Percentiles rank a stretch among this genome's conserved stretches.
Conservation (phyloP, 2,797 vertebrate genomes). For the Rallus crepitans region DNA sequence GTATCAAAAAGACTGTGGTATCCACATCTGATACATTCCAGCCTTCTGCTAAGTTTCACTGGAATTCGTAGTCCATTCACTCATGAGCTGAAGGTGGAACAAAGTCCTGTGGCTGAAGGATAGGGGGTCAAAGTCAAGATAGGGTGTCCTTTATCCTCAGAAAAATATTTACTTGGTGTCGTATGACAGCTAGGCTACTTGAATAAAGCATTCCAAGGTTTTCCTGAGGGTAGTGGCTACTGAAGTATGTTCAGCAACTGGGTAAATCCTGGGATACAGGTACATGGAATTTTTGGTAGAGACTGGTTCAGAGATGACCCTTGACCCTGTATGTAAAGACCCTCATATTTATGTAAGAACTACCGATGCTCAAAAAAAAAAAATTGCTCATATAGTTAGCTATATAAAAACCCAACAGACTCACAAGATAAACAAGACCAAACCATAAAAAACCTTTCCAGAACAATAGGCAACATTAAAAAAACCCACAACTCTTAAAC, state of each 20-base stretch:
- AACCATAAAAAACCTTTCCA: not conserved
- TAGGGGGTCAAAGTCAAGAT: slow-evolving; percentile 13
- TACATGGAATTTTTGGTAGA: not conserved
- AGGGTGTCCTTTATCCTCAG: not conserved
- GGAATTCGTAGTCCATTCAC: not conserved
- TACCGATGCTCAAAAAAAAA: not conserved
- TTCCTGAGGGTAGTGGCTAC: not conserved
- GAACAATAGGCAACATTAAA: not conserved
- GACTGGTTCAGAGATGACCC: not conserved
- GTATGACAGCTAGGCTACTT: not conserved
- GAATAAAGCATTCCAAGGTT: not conserved
- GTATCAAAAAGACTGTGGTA: not conserved
- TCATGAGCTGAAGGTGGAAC: not conserved
- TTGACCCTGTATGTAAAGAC: not conserved
- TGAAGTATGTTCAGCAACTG: slow-evolving; percentile 15
- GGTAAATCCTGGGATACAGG: not conserved
- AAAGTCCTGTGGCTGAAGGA: not conserved
- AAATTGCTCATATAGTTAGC: not conserved
- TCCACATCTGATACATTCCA: not conserved
- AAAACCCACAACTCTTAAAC: not conserved
- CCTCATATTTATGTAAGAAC: not conserved
- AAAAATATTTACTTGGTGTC: slow-evolving; percentile 13
- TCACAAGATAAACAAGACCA: not conserved
- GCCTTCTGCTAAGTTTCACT: not conserved
- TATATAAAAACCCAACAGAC: not conserved